phyloP scores from a whole-genome alignment of 2,113 vertebrate genomes.

The Cryptomyrus ogoouensis region DNA sequence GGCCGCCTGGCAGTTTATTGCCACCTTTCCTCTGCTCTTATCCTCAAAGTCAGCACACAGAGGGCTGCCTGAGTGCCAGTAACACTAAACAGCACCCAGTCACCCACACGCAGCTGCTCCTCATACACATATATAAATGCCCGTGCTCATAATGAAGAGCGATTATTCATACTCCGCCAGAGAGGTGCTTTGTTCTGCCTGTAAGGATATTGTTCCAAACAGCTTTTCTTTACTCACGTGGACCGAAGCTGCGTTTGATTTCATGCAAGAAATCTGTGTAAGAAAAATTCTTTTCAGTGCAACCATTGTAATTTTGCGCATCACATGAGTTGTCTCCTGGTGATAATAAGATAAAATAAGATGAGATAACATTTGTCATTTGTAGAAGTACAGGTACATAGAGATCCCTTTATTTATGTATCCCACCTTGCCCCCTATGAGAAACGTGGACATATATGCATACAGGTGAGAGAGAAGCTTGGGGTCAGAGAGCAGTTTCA shows the following conservation, averaged over 20 bases:
- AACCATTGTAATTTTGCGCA: background rate
- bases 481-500: background rate
- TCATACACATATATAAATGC: background rate
- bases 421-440: background rate
- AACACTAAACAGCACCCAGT: conserved; percentile 21
- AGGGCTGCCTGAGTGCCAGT: background rate
- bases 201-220: background rate
- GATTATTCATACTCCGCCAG: background rate
- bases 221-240: conserved; percentile 9
- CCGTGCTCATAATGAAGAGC: background rate
- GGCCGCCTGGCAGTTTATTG: conserved; percentile 22
- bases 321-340: background rate
- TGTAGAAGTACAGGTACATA: background rate
- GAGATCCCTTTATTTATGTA: background rate
- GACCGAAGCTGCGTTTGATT: background rate
- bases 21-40: conserved; percentile 1
- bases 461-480: background rate
- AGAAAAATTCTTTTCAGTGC: background rate
- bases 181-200: background rate
- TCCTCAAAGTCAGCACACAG: background rate
- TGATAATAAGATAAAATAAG: background rate
- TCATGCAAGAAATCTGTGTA: background rate
- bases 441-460: background rate
- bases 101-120: conserved; percentile 51
- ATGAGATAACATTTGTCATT: background rate